Base-by-base conservation (phyloP, 2,888 invertebrate species). In the Agriotes lineatus region DNA sequence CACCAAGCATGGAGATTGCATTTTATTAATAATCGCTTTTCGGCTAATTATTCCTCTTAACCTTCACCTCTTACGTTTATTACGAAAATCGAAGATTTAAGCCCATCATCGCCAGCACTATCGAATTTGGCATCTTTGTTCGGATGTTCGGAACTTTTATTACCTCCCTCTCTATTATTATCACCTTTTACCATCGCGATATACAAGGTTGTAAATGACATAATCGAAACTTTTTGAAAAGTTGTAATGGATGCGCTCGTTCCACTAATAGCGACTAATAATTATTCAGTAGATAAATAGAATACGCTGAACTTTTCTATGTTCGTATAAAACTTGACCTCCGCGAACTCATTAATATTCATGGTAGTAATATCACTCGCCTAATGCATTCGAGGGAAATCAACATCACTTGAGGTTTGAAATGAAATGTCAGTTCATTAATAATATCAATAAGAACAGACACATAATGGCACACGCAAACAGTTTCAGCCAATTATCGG, bases 401-500 rank as follows among this genome's bases (percentile, higher is more conserved):
- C 67, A 45, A 22, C 67, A 54, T 56, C 60, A 61, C 60, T 67
- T 67, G 42, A 67, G 45, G 56, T 67, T 60, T 56, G 60, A 67
- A 67, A 67, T 45, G 67, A 54, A 67, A 61, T 60, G 67, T 60
- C 67, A 61, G 61, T 60, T 67, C 67, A 67, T 67, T 67, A 67
- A 67, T 67, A 67, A 67, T 67, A 67, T 67, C 67, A 61, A 67
- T 67, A 67, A 54, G 35, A 30, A 56, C 67, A 56, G 56, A 18
- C 33, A 52, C 39, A 60, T 61, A 61, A 67, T 67, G 37, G 61
- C 54, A 54, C 67, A 44, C 48, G 61, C 54, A 67, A 67, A 61
- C 61, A 67, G 61, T 67, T 54, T 61, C 30, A 67, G 54, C 56
- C 67, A 67, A 67, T 67, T 67, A 67, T 60, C 54, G 20, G 33